A percentile compares a stretch with the other conserved stretches of the same genome.
These are phyloP conservation scores for Tenthredo scrophulariae DNA, from an alignment of 2,888 invertebrate species.

Conservation along the genomic window DNA sequence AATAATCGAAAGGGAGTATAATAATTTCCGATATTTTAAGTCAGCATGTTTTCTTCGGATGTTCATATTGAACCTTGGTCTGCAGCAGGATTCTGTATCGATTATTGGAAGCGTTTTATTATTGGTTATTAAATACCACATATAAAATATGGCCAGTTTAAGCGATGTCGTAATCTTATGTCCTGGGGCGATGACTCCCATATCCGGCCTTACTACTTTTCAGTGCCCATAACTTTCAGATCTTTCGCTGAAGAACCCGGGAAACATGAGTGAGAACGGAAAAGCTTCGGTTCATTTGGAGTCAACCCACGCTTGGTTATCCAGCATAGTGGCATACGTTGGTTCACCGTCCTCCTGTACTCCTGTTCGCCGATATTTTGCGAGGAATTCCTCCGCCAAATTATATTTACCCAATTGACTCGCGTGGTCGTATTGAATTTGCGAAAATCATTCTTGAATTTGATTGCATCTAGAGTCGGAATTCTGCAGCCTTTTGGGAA, in stretches of 20 bases:
- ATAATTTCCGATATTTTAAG: neutral
- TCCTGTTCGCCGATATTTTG: constrained; percentile 38
- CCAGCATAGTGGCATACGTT: too few species aligned
- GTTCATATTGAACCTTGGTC: neutral
- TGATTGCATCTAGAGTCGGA: neutral
- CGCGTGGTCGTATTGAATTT: neutral
- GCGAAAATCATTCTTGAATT: neutral
- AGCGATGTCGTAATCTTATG: neutral
- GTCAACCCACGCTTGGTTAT: neutral
- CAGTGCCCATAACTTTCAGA: constrained; percentile 45
- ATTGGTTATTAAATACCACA: constrained; percentile 16
- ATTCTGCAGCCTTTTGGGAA: neutral
- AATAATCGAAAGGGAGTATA: neutral
- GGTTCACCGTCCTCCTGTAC: constrained; percentile 11
- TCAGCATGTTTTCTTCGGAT: neutral
- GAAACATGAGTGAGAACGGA: constrained; percentile 40
- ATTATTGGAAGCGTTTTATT: neutral
- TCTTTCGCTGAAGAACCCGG: constrained; percentile 26
- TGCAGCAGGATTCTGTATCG: neutral
- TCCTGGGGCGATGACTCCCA: constrained; percentile 26
- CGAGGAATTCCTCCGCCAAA: constrained; percentile 27
- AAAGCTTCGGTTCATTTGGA: constrained; percentile 3
- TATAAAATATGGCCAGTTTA: constrained; percentile 6
- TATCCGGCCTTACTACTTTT: constrained; percentile 29
- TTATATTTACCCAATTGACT: constrained; percentile 10